Percentiles rank a stretch among this genome's conserved stretches.
These are phyloP conservation scores for Oenanthe oenanthe DNA, from an alignment of 2,113 vertebrate species.

Conservation along the genomic window DNA sequence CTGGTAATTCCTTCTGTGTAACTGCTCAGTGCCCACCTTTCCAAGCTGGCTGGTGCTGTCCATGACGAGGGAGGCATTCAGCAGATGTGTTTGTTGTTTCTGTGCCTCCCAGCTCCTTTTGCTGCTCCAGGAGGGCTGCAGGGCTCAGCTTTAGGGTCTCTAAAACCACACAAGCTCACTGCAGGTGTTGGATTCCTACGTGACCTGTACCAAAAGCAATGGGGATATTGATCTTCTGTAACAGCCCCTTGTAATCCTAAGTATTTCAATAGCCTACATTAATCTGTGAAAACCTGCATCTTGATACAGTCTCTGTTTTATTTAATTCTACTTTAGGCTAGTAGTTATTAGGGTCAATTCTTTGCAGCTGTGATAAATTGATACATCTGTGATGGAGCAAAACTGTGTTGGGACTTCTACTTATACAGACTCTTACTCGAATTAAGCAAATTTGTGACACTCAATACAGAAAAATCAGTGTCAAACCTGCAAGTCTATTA, in stretches of 20 bases:
- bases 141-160: background rate
- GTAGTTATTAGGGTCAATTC: background rate
- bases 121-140: accelerated
- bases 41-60: background rate
- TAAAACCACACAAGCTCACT: background rate
- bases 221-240: conserved; percentile 34
- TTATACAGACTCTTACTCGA: background rate
- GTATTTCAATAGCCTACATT: background rate
- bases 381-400: background rate
- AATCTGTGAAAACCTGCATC: conserved; percentile 3
- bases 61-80: background rate
- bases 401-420: background rate
- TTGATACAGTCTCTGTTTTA: conserved; percentile 1
- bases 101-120: background rate
- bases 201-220: background rate
- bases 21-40: background rate
- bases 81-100: background rate
- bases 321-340: conserved; percentile 36
- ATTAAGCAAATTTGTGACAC: background rate
- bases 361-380: background rate
- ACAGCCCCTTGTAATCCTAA: background rate
- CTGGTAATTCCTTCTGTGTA: background rate
- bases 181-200: background rate
- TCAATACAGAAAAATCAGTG: background rate
- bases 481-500: background rate